phyloP scores from a whole-genome alignment of 2,113 vertebrate genomes.

The Saguinus imperator region DNA sequence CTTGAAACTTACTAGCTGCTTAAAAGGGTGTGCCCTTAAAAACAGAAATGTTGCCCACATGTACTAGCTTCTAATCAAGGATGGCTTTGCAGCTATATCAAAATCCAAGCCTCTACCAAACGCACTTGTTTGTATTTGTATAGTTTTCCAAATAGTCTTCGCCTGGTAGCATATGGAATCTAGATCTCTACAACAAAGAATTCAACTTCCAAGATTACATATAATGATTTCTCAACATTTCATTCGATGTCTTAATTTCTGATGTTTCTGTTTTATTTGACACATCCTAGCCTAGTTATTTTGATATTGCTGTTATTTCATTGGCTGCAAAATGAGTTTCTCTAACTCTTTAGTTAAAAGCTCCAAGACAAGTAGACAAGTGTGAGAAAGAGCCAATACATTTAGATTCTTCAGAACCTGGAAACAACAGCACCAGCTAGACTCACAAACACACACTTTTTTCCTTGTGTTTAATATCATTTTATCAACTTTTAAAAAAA shows the following conservation, averaged over 20 bases:
- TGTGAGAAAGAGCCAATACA: background rate
- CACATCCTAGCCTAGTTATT: background rate
- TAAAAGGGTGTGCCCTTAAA: background rate
- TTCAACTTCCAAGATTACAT: background rate
- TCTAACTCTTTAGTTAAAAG: slow-evolving; percentile 42
- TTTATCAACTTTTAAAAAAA: background rate
- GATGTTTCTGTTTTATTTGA: background rate
- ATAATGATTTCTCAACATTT: background rate
- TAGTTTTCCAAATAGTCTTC: background rate
- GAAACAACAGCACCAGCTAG: background rate
- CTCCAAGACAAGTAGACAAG: slow-evolving; percentile 51
- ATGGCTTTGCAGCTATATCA: background rate
- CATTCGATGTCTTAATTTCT: background rate
- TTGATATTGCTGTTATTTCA: slow-evolving; percentile 6
- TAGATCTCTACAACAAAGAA: background rate
- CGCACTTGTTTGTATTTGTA: background rate
- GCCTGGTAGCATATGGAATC: background rate
- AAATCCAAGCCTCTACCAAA: background rate
- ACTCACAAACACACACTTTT: background rate
- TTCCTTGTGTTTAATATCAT: background rate
- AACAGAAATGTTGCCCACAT: background rate
- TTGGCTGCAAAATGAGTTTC: slow-evolving; percentile 36
- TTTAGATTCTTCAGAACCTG: slow-evolving; percentile 18
- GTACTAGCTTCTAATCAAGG: background rate
- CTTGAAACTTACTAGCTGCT: background rate